Evolutionary conservation across 2,797 vertebrate genomes (phyloP), one percentile per base, ranked within the genome.

Genomic region (Protosalanx chinensis): DNA sequence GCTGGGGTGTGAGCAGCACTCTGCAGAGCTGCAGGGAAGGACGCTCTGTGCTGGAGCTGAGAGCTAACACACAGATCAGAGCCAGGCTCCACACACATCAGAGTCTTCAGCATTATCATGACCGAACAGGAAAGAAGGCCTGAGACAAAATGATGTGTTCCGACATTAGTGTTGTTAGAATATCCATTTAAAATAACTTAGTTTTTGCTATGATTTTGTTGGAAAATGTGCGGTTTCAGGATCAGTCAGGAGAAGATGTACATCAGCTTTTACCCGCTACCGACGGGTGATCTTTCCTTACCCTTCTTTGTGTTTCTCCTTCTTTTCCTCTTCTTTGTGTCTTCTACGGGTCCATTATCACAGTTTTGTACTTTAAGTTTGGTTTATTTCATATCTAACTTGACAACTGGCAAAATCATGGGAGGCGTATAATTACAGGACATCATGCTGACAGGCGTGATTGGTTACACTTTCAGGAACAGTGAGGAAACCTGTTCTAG

Each of bases 1-100:
- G 16, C 53, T 35, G 58, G 41, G 20, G 60, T 74, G 75, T 33
- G 20, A 76, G 18, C 30, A 64, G 72, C 74, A 70, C 74, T 73
- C 51, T 78, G 75, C 49, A 10, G 64, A 20, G 75, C 80, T 70
- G 72, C 63, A 57, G 80, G 79, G 72, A 78, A 82, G 75, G 81
- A 67, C 76, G 78, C 70, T 73, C 72, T 77, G 79, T 73, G 78
- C 69, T 46, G 76, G 73, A 76, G 15, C 6, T 51, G 72, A 72
- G 72, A 67, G 74, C 75, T 75, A 73, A 82, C 80, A 84, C 78
- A 29, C 13, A 62, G 86, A 18, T 87, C 86, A 76, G 60, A 72
- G 79, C 74, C 60, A 59, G 56, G 53, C 77, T 82, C 49, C 85
- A 87, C 80, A 90, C 82, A 84, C 4, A 18, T 51, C 20, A 30